Evolutionary conservation across 2,888 invertebrate species (phyloP).

Genomic region (Drosophila neonasuta): DNA sequence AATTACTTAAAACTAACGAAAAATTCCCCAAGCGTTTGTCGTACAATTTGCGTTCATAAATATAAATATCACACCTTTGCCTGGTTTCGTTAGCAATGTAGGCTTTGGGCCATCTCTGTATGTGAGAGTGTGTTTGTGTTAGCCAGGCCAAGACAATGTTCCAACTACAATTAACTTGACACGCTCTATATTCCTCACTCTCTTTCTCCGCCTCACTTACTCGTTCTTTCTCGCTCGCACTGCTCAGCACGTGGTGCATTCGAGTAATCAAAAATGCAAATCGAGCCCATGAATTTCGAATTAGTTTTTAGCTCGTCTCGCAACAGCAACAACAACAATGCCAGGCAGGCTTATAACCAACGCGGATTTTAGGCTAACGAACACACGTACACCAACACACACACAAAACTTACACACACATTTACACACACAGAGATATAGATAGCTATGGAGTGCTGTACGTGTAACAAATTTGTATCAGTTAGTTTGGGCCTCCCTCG

Average conservation of each 20-base stretch:
- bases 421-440: slow-evolving; percentile 13
- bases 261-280: slow-evolving; percentile 82
- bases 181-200: slow-evolving; percentile 20
- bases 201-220: not conserved
- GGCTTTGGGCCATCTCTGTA: slow-evolving; percentile 10
- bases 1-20: slow-evolving; percentile 75
- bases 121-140: slow-evolving; percentile 4
- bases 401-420: too few relatives aligned
- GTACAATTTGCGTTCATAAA: slow-evolving; percentile 69
- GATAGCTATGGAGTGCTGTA: slow-evolving; percentile 44
- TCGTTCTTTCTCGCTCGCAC: not conserved
- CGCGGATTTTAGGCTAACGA: slow-evolving; percentile 76
- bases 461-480: slow-evolving; percentile 77
- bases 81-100: slow-evolving; percentile 37
- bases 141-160: slow-evolving; percentile 55
- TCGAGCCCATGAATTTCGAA: slow-evolving; percentile 81
- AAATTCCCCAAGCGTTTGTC: slow-evolving; percentile 58
- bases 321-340: slow-evolving; percentile 40
- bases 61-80: slow-evolving; percentile 73
- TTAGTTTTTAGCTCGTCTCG: slow-evolving; percentile 69
- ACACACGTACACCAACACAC: slow-evolving; percentile 60
- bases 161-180: slow-evolving; percentile 33
- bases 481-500: slow-evolving; percentile 56
- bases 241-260: slow-evolving; percentile 54
- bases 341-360: slow-evolving; percentile 50